A percentile compares a stretch with the other conserved stretches of the same genome.
phyloP scores from a whole-genome alignment of 23 tunicate species.

The Ciona savignyi region DNA sequence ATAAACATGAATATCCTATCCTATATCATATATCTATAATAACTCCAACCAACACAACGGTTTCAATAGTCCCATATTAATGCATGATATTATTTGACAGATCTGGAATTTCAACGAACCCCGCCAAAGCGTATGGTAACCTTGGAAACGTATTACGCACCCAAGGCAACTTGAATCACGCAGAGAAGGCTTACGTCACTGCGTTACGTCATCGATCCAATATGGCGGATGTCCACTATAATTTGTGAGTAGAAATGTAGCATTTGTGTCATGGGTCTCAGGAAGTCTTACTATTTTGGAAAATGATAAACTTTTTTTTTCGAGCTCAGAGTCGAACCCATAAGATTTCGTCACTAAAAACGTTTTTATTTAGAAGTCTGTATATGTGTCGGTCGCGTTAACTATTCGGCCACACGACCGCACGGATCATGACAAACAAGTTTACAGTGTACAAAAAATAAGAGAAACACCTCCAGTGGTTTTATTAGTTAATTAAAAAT shows the following conservation, averaged over 20 bases:
- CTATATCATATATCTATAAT: no score
- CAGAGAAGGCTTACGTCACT: slow-evolving; percentile 53
- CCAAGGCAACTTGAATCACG: slow-evolving; percentile 22
- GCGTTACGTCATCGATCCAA: slow-evolving; percentile 54
- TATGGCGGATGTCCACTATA: slow-evolving; percentile 92
- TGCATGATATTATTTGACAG: slow-evolving; percentile 6
- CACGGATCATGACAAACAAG: no score
- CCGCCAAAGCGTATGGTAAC: slow-evolving; percentile 77
- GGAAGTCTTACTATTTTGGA: background rate
- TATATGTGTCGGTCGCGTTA: no score
- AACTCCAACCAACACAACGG: background rate
- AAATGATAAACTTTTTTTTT: no score
- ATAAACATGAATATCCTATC: no score
- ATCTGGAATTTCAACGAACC: slow-evolving; percentile 47
- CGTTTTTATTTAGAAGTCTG: no score
- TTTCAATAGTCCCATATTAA: background rate
- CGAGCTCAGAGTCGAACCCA: no score
- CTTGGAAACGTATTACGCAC: slow-evolving; percentile 55
- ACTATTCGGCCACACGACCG: no score
- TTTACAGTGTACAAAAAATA: no score
- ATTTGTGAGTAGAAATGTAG: slow-evolving; percentile 48
- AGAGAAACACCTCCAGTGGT: no score
- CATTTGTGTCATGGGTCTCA: background rate
- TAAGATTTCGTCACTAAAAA: no score
- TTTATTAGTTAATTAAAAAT: no score